Percentiles rank a stretch among this genome's conserved stretches.
phyloP scores from a whole-genome alignment of 2,797 vertebrate species.

The Labroides dimidiatus region DNA sequence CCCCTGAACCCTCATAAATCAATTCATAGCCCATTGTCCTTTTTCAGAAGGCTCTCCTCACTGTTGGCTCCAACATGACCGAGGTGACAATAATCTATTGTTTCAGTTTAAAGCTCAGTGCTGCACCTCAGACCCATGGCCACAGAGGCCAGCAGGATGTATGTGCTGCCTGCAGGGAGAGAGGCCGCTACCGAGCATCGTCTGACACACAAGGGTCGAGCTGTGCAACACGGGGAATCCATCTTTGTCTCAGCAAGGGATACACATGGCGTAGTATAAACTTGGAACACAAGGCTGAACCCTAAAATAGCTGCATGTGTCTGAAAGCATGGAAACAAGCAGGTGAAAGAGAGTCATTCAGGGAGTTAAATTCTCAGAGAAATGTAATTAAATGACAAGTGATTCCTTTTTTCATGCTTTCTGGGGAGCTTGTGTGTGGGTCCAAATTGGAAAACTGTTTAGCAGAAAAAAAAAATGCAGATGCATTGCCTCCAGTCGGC shows the following conservation, averaged over 20 bases:
- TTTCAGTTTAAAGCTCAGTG: conserved; percentile 81
- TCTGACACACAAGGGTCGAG: conserved; percentile 61
- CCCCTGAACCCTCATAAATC: conserved; percentile 87
- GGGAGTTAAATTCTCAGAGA: conserved; percentile 19
- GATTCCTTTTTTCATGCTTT: conserved; percentile 12
- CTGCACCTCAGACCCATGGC: conserved; percentile 72
- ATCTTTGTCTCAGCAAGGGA: conserved; percentile 63
- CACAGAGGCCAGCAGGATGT: conserved; percentile 73
- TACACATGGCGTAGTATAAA: conserved; percentile 34
- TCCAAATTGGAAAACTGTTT: conserved; percentile 46
- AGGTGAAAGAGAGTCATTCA: conserved; percentile 12
- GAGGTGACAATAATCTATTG: conserved; percentile 87
- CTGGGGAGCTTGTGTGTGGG: conserved; percentile 6
- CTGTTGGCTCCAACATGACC: conserved; percentile 76
- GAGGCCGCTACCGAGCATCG: conserved; percentile 41
- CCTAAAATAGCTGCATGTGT: conserved; percentile 32
- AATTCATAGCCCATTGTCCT: conserved; percentile 86
- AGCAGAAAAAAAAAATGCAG: conserved; percentile 45
- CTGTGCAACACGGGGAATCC: conserved; percentile 56
- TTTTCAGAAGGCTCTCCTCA: conserved; percentile 80
- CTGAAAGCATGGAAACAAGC: conserved; percentile 29
- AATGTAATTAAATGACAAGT: conserved; percentile 36
- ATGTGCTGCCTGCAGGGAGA: conserved; percentile 75
- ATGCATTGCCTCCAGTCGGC: conserved; percentile 22
- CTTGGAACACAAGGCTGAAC: conserved; percentile 16